Percentiles rank a stretch among this genome's conserved stretches.
These are phyloP conservation scores for Plemyria rubiginata DNA, from an alignment of 2,888 invertebrate genomes.

Conservation along the genomic window DNA sequence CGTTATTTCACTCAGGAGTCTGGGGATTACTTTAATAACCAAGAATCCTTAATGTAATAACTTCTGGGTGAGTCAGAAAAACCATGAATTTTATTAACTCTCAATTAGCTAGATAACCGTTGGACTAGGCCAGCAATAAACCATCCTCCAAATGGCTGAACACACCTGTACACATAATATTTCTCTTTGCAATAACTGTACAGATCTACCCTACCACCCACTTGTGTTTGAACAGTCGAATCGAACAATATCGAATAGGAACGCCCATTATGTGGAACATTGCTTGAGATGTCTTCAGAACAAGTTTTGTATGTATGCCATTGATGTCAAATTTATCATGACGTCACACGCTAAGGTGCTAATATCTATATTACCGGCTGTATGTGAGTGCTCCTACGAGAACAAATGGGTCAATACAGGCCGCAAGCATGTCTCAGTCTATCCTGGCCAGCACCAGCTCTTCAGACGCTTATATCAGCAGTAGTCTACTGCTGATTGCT, in stretches of 20 bases:
- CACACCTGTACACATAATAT: conserved; percentile 29
- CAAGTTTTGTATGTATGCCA: conserved; percentile 11
- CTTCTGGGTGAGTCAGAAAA: not conserved
- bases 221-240: conserved; percentile 35
- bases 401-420: too few species aligned
- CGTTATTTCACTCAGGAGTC: too few species aligned
- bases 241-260: conserved; percentile 12
- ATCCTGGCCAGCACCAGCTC: not conserved
- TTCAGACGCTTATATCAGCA: not conserved
- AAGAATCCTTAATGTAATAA: too few species aligned
- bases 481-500: too few species aligned
- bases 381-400: not conserved
- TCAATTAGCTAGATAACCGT: conserved; percentile 9
- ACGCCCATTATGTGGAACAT: conserved; percentile 25
- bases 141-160: conserved; percentile 25
- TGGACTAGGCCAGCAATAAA: conserved; percentile 8
- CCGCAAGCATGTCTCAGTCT: not conserved
- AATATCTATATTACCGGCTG: not conserved
- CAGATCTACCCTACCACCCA: conserved; percentile 24
- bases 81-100: conserved; percentile 27
- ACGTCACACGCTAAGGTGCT: not conserved
- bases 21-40: too few species aligned
- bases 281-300: conserved; percentile 19
- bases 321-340: conserved; percentile 4
- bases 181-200: conserved; percentile 9